Evolutionary conservation across 2,797 vertebrate species (phyloP).

Genomic region (Amblyraja radiata): DNA sequence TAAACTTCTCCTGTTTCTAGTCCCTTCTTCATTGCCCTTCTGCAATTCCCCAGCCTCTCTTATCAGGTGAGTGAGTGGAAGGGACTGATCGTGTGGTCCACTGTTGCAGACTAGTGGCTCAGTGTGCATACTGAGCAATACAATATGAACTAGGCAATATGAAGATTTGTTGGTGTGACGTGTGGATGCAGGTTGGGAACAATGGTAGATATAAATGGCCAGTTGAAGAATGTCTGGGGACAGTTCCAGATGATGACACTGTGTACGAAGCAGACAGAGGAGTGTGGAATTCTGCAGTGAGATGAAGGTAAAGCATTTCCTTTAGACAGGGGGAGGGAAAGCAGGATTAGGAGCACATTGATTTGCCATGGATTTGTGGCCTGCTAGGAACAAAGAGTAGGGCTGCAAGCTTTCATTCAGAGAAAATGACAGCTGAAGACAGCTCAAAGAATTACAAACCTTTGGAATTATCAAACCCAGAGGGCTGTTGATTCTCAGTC

Average conservation of each 20-base stretch:
- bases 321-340: background rate
- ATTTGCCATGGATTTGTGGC: too few relatives aligned
- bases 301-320: background rate
- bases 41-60: background rate
- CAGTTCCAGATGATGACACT: background rate
- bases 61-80: background rate
- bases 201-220: background rate
- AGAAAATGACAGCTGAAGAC: background rate
- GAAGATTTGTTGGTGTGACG: background rate
- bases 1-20: background rate
- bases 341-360: background rate
- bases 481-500: too few relatives aligned
- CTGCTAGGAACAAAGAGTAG: background rate
- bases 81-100: background rate
- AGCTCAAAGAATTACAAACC: background rate
- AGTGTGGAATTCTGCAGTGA: background rate
- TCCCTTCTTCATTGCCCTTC: background rate
- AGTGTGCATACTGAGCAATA: background rate
- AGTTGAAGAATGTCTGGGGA: background rate
- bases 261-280: background rate
- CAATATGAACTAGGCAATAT: background rate
- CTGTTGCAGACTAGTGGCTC: background rate
- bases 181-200: background rate
- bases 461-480: background rate
- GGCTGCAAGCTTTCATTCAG: background rate